Base-by-base conservation (phyloP, 1,140 invertebrate species). In the Sitodiplosis mosellana region DNA sequence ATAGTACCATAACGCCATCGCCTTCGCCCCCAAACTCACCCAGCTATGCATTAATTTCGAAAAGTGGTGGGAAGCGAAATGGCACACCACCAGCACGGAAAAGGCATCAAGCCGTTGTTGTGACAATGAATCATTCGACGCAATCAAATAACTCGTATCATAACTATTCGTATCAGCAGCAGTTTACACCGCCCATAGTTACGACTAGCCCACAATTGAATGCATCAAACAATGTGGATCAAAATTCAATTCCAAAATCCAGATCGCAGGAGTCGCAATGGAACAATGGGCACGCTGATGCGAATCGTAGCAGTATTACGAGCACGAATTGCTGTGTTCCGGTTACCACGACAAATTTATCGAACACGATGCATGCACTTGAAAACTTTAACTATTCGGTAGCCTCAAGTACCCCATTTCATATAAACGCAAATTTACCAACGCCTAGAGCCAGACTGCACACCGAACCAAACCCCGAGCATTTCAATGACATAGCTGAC, bases 201-300 rank as follows among this genome's bases (percentile, higher is more conserved):
- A 14, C 20, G 14, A 14, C 7, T 6, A 45, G 22, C 22, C 14
- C 15, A n/a, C 42, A 34, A n/a, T n/a, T 33, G 11, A 38, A 41
- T 41, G 20, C 17, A 12, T 20, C 41, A 14, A 47, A 40, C 38
- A 27, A 27, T 10, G 10, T 27, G 3, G 38, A 47, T 48, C 11
- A 41, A 14, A 48, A 41, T 41, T 77, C 84, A 15, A 69, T 92
- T 47, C 87, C 80, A 22, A 91, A 90, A 67, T 92, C 87, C 47
- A 86, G 87, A 57, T 92, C 88, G 27, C 87, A 92, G 64, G 88
- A 93, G 67, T 89, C 85, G 10, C 3, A 40, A 18, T 18, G 17
- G 17, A 40, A 4, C 4, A 12, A n/a, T 40, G 37, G 37, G 4
- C 5, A 12, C 17, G 10, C 4, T 27, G 27, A 27, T 27, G 27